Percentiles rank a stretch among this genome's conserved stretches.
phyloP scores from a whole-genome alignment of 2,888 invertebrate genomes.

The Chironomus tentans region DNA sequence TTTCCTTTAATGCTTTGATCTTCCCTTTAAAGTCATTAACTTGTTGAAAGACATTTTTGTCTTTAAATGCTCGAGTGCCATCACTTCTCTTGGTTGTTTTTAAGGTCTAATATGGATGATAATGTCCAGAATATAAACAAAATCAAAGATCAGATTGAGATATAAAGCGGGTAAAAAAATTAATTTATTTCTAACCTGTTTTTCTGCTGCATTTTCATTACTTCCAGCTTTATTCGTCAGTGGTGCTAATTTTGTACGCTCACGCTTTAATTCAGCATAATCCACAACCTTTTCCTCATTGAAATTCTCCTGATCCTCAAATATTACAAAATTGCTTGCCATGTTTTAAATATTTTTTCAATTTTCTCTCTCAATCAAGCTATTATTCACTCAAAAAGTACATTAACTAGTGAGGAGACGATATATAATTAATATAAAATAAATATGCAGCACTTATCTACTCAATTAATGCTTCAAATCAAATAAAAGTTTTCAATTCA shows the following conservation, averaged over 20 bases:
- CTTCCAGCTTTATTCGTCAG: not conserved
- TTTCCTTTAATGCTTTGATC: not conserved
- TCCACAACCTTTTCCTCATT: not conserved
- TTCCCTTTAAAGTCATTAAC: not conserved
- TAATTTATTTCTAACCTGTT: slow-evolving; percentile 14
- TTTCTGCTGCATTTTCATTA: slow-evolving; percentile 9
- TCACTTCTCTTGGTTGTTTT: not conserved
- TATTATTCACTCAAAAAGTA: not conserved
- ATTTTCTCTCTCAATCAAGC: not conserved
- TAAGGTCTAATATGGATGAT: not conserved
- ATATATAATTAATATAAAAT: too few species aligned
- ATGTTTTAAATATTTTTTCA: slow-evolving; percentile 3
- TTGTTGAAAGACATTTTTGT: slow-evolving; percentile 6
- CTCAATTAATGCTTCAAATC: too few species aligned
- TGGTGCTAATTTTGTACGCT: not conserved
- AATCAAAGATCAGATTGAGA: not conserved
- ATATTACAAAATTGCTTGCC: slow-evolving; percentile 17
- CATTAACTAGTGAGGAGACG: too few species aligned
- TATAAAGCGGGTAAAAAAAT: slow-evolving; percentile 1
- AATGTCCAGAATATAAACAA: not conserved
- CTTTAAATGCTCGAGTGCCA: not conserved
- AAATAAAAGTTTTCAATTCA: too few species aligned
- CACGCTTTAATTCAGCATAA: not conserved
- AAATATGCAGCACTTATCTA: too few species aligned
- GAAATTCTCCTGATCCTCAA: slow-evolving; percentile 20